Evolutionary conservation across 2,888 invertebrate species (phyloP), one percentile per base, ranked within the genome.

Genomic region (Drosophila paucipuncta): DNA sequence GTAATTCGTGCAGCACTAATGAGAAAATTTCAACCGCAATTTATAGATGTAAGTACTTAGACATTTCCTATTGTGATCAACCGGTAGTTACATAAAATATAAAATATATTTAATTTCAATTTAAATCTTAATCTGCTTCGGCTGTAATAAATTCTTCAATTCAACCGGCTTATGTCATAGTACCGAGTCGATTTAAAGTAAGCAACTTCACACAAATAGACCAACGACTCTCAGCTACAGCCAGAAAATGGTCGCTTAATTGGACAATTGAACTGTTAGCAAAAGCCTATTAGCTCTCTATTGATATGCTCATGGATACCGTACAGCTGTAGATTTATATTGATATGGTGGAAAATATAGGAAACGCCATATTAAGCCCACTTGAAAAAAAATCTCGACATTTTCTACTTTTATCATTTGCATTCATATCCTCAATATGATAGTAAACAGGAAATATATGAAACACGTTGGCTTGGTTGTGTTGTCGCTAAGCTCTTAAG

Each of bases 401-500:
- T 57, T 60, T 57, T 54, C 57, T 41, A 33, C 59, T 64, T 58
- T 60, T 52, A 52, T 60, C 57, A 58, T 43, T 69, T 55, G 31
- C 41, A 55, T 57, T 11, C 31, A n/a, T 66, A 33, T 37, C 41
- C 33, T 60, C 55, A 55, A 77, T 77, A 72, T 58, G 60, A 35
- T 28, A 25, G 47, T 47, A 33, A 76, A 59, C 39, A 66, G 47
- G n/a, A 70, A 30, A 49, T 68, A n/a, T 25, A 39, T 22, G 10
- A 41, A 78, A 53, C 55, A 52, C 43, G 61, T 62, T 73, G 16
- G 66, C 37, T 53, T 61, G 67, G 41, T 58, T 60, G 58, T 52
- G 71, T 39, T 61, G 28, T 13, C 57, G 62, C 72, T 84, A 85
- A 89, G 87, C 85, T 77, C 49, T 86, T 86, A 89, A 86, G 89